Evolutionary conservation across 2,113 vertebrate species (phyloP).

Genomic region (zebrafish (Danio rerio)): DNA sequence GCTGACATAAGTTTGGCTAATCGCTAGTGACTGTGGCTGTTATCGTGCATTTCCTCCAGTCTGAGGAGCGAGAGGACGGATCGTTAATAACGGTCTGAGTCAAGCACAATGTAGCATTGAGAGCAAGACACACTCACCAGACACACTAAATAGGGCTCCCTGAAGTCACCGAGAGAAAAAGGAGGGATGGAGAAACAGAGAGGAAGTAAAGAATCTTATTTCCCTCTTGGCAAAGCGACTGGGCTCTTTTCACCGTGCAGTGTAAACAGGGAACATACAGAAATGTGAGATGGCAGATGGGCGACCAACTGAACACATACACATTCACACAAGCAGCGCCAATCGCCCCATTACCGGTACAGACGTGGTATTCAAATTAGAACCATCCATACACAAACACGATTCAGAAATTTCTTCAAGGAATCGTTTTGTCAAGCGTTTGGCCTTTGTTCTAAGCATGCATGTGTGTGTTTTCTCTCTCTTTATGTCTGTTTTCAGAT

Average conservation of each 20-base stretch:
- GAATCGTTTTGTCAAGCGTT: constrained; percentile 65
- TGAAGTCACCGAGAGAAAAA: constrained; percentile 55
- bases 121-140: constrained; percentile 60
- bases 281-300: constrained; percentile 43
- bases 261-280: background rate
- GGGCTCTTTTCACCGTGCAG: background rate
- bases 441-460: constrained; percentile 72
- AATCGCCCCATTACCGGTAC: constrained; percentile 56
- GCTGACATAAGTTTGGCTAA: constrained; percentile 1
- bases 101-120: constrained; percentile 63
- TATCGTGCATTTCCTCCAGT: constrained; percentile 29
- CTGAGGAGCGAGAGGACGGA: background rate
- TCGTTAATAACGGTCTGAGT: constrained; percentile 46
- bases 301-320: background rate
- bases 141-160: constrained; percentile 63
- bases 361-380: constrained; percentile 20
- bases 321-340: constrained; percentile 48
- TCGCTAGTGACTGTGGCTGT: constrained; percentile 14
- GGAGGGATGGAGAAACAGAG: background rate
- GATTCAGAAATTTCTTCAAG: constrained; percentile 60
- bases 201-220: constrained; percentile 33
- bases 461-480: constrained; percentile 64
- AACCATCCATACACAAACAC: background rate
- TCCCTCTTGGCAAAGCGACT: constrained; percentile 21
- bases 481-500: constrained; percentile 82